Conservation (phyloP, 2,888 invertebrate species). For the Macrophya annulata region DNA sequence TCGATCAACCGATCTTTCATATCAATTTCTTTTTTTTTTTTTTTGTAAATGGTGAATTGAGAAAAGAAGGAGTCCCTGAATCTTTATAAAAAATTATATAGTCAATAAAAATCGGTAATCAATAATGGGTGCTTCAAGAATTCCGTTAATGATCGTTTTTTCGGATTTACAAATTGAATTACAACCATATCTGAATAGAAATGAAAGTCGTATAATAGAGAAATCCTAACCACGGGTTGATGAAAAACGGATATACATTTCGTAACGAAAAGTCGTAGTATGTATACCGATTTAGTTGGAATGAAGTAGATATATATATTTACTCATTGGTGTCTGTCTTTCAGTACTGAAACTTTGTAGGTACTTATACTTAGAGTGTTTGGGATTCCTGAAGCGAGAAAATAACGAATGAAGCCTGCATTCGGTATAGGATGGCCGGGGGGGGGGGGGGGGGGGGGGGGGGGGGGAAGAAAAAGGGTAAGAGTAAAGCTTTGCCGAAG, state of each 20-base stretch:
- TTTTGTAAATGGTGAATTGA: background rate
- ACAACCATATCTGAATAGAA: background rate
- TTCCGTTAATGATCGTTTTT: background rate
- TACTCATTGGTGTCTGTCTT: background rate
- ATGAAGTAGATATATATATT: background rate
- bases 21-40: no score
- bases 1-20: background rate
- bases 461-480: background rate
- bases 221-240: background rate
- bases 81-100: background rate
- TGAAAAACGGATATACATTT: background rate
- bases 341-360: background rate
- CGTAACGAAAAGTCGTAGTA: background rate
- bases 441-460: background rate
- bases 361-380: background rate
- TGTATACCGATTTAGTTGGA: background rate
- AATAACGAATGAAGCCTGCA: background rate
- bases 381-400: constrained; percentile 33
- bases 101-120: background rate
- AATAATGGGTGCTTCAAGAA: background rate
- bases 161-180: background rate
- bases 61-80: no score
- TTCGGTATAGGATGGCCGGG: background rate
- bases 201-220: background rate
- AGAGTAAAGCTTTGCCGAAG: background rate